Conservation (phyloP, 2,888 invertebrate species). For the Drosophila macrospina region DNA sequence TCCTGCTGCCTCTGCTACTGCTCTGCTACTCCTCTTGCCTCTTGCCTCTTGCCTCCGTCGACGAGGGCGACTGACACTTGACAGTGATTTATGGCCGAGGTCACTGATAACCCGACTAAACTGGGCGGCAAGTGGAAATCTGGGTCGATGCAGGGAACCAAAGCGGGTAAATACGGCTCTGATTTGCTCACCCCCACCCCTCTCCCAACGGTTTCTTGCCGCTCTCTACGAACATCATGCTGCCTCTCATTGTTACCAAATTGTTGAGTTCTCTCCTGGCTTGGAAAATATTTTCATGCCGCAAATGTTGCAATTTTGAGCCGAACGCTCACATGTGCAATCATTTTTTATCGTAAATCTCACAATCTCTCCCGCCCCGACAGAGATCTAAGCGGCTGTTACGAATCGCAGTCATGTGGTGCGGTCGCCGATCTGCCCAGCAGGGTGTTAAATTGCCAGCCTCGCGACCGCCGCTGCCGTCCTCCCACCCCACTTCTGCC, state of each 20-base stretch:
- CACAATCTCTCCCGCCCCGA: constrained; percentile 8
- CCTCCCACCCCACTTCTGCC: neutral
- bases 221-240: neutral
- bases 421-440: constrained; percentile 51
- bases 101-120: constrained; percentile 81
- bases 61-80: constrained; percentile 84
- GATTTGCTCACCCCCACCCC: constrained; percentile 29
- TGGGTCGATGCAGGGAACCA: constrained; percentile 48
- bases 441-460: constrained; percentile 77
- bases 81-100: constrained; percentile 85
- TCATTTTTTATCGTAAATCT: constrained; percentile 80
- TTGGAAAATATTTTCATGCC: constrained; percentile 68
- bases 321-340: constrained; percentile 77
- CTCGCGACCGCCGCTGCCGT: neutral
- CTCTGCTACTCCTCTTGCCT: constrained; percentile 11
- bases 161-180: constrained; percentile 21
- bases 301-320: constrained; percentile 80
- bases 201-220: neutral
- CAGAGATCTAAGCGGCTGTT: constrained; percentile 57
- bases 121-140: constrained; percentile 78
- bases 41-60: constrained; percentile 31
- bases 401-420: constrained; percentile 54
- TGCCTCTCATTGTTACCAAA: constrained; percentile 54
- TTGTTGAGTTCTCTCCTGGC: constrained; percentile 48
- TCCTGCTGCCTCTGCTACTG: constrained; percentile 15